Evolutionary conservation across 2,797 vertebrate genomes (phyloP).

Genomic region (Squalus acanthias): DNA sequence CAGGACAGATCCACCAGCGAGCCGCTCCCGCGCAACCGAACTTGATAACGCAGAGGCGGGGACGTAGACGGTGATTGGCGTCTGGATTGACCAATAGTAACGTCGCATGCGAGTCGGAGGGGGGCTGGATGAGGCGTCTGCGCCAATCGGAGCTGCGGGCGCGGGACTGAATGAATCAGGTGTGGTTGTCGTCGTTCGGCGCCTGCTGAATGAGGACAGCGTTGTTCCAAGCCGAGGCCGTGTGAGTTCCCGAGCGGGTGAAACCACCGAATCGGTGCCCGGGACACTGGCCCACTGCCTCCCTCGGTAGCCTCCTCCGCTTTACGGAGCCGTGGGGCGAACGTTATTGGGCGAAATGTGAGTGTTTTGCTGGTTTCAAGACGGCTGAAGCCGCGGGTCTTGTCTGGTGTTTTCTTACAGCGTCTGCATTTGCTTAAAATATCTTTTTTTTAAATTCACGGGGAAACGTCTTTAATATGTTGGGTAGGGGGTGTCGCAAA

Average conservation of each 20-base stretch:
- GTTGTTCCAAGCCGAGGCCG: neutral
- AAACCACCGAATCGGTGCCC: neutral
- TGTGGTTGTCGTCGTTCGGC: neutral
- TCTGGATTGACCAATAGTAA: neutral
- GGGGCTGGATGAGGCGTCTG: neutral
- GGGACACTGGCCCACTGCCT: neutral
- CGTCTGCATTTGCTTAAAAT: neutral
- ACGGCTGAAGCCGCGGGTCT: neutral
- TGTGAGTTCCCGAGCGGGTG: neutral
- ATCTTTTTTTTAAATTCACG: slow-evolving; percentile 9
- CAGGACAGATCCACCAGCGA: neutral
- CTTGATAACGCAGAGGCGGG: neutral
- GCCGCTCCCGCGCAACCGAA: slow-evolving; percentile 14
- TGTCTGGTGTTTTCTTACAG: slow-evolving; percentile 12
- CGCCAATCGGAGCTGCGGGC: neutral
- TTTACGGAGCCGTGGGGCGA: neutral
- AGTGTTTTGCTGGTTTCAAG: slow-evolving; percentile 4
- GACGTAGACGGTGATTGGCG: neutral
- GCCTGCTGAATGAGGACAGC: slow-evolving; percentile 17
- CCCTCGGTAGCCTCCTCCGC: neutral
- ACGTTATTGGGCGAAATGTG: slow-evolving; percentile 16
- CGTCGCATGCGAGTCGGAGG: neutral
- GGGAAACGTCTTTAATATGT: neutral
- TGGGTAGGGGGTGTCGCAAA: neutral
- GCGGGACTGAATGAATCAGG: slow-evolving; percentile 14